Evolutionary conservation across 2,888 invertebrate species (phyloP).

Genomic region (Sinohyriopsis cumingii): DNA sequence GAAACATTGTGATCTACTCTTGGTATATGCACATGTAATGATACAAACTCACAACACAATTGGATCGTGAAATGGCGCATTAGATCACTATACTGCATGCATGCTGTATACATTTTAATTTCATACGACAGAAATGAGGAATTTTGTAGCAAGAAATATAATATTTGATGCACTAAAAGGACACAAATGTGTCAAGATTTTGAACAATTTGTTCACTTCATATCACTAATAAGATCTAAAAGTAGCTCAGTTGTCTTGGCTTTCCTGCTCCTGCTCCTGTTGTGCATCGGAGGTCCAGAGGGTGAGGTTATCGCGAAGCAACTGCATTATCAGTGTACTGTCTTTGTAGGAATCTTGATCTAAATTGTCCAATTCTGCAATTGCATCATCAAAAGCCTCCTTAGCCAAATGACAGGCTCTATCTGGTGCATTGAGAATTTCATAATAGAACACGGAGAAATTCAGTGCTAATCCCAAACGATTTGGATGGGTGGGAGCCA

Average conservation of each 20-base stretch:
- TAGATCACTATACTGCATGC: no score
- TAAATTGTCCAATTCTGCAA: constrained; percentile 98
- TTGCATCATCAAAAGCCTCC: constrained; percentile 99
- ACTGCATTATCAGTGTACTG: constrained; percentile 99
- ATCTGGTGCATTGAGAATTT: constrained; percentile 99
- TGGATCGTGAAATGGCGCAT: no score
- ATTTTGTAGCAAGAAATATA: no score
- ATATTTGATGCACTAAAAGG: no score
- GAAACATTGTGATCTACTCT: no score
- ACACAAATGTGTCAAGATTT: no score
- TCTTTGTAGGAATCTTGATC: constrained; percentile 99
- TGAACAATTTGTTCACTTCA: no score
- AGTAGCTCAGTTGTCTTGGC: not conserved
- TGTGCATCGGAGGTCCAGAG: constrained; percentile 98
- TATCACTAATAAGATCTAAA: not conserved
- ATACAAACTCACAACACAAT: no score
- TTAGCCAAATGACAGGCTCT: constrained; percentile 99
- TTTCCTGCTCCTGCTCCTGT: constrained; percentile 28
- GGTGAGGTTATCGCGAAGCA: constrained; percentile 81
- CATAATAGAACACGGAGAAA: constrained; percentile 99
- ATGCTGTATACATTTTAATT: no score
- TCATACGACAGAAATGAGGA: no score
- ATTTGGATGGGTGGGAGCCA: constrained; percentile 99
- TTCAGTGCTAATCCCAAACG: constrained; percentile 98
- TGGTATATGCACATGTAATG: no score